phyloP scores from a whole-genome alignment of 2,888 invertebrate genomes.

The Opisthograptis luteolata region DNA sequence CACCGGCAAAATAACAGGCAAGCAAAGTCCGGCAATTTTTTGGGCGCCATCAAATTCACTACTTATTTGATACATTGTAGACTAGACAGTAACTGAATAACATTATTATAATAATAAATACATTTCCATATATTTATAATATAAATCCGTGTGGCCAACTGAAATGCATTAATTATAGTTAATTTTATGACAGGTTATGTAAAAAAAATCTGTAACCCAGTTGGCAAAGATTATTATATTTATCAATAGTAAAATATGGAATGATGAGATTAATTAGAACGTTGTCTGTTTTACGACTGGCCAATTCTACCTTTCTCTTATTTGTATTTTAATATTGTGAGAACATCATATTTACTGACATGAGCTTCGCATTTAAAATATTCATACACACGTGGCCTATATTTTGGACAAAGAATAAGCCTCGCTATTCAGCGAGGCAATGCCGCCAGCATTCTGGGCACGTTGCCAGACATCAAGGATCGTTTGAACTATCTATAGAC shows the following conservation, averaged over 20 bases:
- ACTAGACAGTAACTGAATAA: neutral
- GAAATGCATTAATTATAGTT: neutral
- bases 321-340: neutral
- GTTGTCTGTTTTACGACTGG: conserved; percentile 26
- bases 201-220: conserved; percentile 1
- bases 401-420: too few species aligned
- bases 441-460: too few species aligned
- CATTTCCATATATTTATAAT: neutral
- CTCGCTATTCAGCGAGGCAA: too few species aligned
- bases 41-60: too few species aligned
- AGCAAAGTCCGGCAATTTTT: too few species aligned
- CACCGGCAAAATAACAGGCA: too few species aligned
- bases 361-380: too few species aligned
- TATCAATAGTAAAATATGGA: conserved; percentile 6
- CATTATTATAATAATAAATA: neutral
- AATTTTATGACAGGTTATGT: neutral
- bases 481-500: too few species aligned
- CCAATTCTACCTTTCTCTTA: conserved; percentile 29
- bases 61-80: too few species aligned
- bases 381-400: too few species aligned
- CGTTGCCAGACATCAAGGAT: too few species aligned
- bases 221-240: neutral
- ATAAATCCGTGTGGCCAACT: neutral
- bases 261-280: conserved; percentile 17
- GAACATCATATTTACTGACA: too few species aligned